These are phyloP conservation scores for Drosophila sp. DNA, from an alignment of 1,140 invertebrate genomes.

Conservation along the genomic window DNA sequence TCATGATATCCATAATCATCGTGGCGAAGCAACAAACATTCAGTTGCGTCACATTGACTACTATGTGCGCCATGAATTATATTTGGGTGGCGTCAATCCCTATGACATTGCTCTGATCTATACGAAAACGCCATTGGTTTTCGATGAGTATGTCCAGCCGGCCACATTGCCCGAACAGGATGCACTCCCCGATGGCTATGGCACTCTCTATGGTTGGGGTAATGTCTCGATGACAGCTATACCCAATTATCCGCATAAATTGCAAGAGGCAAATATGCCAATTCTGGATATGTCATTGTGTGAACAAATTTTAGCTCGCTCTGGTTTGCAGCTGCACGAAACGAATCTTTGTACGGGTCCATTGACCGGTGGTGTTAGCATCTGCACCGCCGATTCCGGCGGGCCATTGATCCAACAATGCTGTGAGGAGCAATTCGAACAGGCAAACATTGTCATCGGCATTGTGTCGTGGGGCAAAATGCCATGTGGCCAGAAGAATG, in stretches of 20 bases:
- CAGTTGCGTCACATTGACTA: conserved; percentile 75
- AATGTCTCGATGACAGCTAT: conserved; percentile 83
- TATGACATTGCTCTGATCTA: conserved; percentile 85
- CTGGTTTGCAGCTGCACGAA: conserved; percentile 78
- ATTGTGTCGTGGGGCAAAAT: conserved; percentile 82
- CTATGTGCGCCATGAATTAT: conserved; percentile 72
- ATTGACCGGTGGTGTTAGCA: conserved; percentile 83
- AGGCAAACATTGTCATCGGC: conserved; percentile 72
- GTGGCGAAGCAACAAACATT: conserved; percentile 53
- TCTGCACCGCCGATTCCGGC: conserved; percentile 84
- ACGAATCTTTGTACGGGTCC: conserved; percentile 85
- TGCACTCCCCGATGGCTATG: conserved; percentile 82
- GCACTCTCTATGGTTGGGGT: conserved; percentile 84
- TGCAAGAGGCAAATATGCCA: conserved; percentile 83
- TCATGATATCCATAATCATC: conserved; percentile 67
- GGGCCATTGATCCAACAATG: conserved; percentile 80
- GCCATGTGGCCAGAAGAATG: conserved; percentile 84
- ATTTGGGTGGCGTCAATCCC: conserved; percentile 82
- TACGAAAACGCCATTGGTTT: conserved; percentile 79
- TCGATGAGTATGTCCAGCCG: conserved; percentile 81
- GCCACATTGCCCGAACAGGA: conserved; percentile 83
- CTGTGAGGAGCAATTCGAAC: conserved; percentile 44
- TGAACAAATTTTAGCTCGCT: conserved; percentile 66
- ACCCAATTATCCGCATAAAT: conserved; percentile 80
- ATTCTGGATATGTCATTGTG: conserved; percentile 82